phyloP scores from a whole-genome alignment of 2,797 vertebrate species.

The Bufotes viridis region DNA sequence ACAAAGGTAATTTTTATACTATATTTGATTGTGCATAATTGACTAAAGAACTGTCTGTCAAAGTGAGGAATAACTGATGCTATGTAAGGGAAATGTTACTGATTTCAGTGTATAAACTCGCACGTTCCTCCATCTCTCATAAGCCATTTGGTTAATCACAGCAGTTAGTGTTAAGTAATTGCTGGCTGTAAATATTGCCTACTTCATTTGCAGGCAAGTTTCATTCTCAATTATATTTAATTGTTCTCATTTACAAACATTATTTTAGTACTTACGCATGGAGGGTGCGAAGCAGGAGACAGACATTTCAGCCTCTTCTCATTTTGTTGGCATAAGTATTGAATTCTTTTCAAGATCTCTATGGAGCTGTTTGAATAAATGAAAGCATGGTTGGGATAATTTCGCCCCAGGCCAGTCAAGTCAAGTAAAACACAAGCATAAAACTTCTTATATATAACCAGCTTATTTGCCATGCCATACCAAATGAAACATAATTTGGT shows the following conservation, averaged over 20 bases:
- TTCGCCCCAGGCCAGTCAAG: background rate
- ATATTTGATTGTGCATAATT: too few relatives aligned
- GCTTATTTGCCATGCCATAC: background rate
- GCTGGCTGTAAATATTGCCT: slow-evolving; percentile 45
- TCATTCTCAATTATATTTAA: slow-evolving; percentile 52
- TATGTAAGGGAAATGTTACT: background rate
- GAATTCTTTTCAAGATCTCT: slow-evolving; percentile 8
- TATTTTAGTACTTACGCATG: slow-evolving; percentile 13
- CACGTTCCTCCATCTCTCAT: background rate
- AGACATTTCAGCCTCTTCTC: background rate
- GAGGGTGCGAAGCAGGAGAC: background rate
- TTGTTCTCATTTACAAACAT: slow-evolving; percentile 46
- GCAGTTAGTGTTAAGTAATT: slow-evolving; percentile 35
- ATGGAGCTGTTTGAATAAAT: slow-evolving; percentile 13
- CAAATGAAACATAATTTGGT: background rate
- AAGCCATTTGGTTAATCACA: background rate
- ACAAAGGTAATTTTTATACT: too few relatives aligned
- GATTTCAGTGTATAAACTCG: background rate
- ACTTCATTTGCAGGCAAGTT: slow-evolving; percentile 29
- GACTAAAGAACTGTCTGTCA: background rate
- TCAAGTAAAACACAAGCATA: background rate
- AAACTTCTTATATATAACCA: background rate
- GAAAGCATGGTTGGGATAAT: background rate
- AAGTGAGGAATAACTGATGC: background rate
- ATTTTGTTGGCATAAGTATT: background rate